Base-by-base conservation (phyloP, 2,888 invertebrate species). In the Nineta flava region DNA sequence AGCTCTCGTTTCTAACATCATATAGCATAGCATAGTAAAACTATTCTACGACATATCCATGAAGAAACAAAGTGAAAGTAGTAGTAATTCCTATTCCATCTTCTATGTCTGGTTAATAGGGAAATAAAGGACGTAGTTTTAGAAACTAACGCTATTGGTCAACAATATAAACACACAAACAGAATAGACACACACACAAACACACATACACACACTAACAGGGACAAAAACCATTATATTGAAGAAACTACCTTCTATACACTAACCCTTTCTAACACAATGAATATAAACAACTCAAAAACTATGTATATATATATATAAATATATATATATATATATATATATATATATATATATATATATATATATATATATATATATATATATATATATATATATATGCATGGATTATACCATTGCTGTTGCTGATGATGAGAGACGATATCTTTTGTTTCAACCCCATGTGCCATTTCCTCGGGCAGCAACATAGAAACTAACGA, bases 361-460 rank as follows among this genome's bases (percentile, higher is more conserved):
- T n/a, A n/a, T n/a, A n/a, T n/a, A n/a, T n/a, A n/a, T n/a, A n/a
- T n/a, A n/a, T n/a, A n/a, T n/a, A n/a, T n/a, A n/a, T n/a, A n/a
- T n/a, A n/a, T n/a, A n/a, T n/a, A n/a, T n/a, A n/a, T n/a, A n/a
- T n/a, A n/a, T n/a, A n/a, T n/a, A n/a, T n/a, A n/a, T 38, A 38
- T 10, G 12, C 6, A 13, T 38, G 38, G 38, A 38, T 38, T 38
- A 38, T 38, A 38, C 38, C n/a, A 38, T 26, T 26, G 26, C 26
- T 26, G 26, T 19, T 19, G 19, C 7, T 26, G 26, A 38, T 13
- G 26, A 44, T 44, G 15, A 19, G 15, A 44, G 21, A 21, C 19
- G 21, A 44, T 44, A 44, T 44, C 44, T 44, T 44, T 44, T 44
- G 44, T 44, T 44, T 44, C 44, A 44, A 44, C 44, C 44, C 44